phyloP scores from a whole-genome alignment of 2,888 invertebrate species.

The Pammene fasciana region DNA sequence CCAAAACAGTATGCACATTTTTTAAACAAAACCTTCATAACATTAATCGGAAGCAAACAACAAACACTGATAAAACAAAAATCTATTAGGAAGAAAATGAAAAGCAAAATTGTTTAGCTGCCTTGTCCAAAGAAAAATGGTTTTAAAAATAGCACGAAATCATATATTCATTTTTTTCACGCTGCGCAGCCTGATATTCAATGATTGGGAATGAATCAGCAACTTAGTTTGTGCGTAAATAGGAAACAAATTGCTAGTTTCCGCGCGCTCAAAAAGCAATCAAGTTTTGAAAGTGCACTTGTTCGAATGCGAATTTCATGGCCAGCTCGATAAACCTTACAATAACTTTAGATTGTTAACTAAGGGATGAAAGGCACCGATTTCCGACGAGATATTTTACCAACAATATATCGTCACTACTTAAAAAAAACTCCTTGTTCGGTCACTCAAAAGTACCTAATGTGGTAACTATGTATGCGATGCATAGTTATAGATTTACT shows the following conservation, averaged over 20 bases:
- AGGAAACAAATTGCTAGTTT: constrained; percentile 60
- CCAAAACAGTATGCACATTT: not conserved
- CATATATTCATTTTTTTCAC: not conserved
- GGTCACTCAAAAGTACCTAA: too few relatives aligned
- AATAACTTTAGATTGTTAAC: not conserved
- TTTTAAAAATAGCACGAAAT: constrained; percentile 3
- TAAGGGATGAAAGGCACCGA: too few relatives aligned
- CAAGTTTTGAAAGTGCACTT: constrained; percentile 52
- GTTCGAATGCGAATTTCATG: constrained; percentile 34
- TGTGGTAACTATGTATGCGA: too few relatives aligned
- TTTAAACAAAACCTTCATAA: not conserved
- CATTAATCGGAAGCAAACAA: not conserved
- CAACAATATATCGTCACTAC: too few relatives aligned
- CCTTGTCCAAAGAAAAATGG: not conserved
- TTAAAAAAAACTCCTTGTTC: too few relatives aligned
- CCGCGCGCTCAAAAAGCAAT: constrained; percentile 59
- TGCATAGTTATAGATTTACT: too few relatives aligned
- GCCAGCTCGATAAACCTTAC: not conserved
- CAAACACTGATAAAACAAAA: not conserved
- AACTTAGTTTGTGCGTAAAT: constrained; percentile 53
- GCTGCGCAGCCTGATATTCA: not conserved
- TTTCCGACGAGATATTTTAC: too few relatives aligned
- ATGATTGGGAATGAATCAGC: constrained; percentile 40
- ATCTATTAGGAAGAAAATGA: not conserved
- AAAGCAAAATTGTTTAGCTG: constrained; percentile 21